These are phyloP conservation scores for Papilio machaon DNA, from an alignment of 1,140 invertebrate species.

Conservation along the genomic window DNA sequence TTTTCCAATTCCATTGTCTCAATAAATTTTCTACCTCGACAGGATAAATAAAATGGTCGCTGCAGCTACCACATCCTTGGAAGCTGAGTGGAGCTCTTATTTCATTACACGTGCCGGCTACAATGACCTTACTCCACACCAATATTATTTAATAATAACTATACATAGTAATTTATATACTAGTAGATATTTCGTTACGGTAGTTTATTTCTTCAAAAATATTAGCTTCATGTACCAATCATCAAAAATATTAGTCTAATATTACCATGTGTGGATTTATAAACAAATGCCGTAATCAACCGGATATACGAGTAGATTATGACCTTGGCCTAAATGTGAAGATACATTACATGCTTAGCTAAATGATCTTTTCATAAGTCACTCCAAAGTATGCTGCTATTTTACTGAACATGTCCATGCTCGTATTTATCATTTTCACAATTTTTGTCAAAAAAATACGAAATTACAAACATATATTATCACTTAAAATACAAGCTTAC, in stretches of 20 bases:
- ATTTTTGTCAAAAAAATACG: not conserved
- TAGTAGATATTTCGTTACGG: not conserved
- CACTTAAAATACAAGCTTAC: not conserved
- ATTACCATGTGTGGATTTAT: too few relatives aligned
- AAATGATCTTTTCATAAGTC: too few relatives aligned
- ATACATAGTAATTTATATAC: not conserved
- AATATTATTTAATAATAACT: not conserved
- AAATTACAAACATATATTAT: not conserved
- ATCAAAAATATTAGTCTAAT: too few relatives aligned
- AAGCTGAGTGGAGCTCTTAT: conserved; percentile 12
- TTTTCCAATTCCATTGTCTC: not conserved
- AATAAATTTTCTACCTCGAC: not conserved
- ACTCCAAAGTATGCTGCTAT: too few relatives aligned
- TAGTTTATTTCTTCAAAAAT: too few relatives aligned
- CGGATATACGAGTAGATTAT: too few relatives aligned
- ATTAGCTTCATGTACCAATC: too few relatives aligned
- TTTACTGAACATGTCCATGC: not conserved
- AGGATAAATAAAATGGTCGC: not conserved
- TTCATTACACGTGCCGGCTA: conserved; percentile 17
- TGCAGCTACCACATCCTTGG: not conserved
- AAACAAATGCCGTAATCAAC: too few relatives aligned
- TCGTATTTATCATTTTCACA: not conserved
- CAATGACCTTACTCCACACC: not conserved
- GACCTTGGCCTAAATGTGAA: too few relatives aligned
- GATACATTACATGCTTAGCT: too few relatives aligned